phyloP scores from a whole-genome alignment of 2,113 vertebrate genomes.

The Alexandromys fortis region DNA sequence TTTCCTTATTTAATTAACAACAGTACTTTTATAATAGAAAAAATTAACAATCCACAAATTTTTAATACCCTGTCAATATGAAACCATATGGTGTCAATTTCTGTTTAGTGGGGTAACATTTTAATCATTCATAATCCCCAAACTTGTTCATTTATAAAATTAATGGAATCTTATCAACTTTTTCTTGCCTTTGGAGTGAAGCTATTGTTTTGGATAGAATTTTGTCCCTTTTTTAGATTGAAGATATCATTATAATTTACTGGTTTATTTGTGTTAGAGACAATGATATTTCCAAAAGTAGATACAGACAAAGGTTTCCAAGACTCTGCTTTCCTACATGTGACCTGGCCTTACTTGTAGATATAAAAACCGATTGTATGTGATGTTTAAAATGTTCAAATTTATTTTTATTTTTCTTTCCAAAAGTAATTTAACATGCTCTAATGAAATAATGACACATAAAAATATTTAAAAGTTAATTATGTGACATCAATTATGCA shows the following conservation, averaged over 20 bases:
- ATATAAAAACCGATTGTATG: background rate
- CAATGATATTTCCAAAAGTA: background rate
- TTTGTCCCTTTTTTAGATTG: background rate
- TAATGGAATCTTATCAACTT: conserved; percentile 49
- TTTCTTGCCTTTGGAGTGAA: background rate
- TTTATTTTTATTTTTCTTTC: background rate
- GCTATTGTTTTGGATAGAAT: conserved; percentile 7
- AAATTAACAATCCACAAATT: conserved; percentile 67
- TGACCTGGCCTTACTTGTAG: background rate
- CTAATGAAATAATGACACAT: background rate
- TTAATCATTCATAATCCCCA: background rate
- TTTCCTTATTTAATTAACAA: conserved; percentile 70
- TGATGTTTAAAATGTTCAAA: background rate
- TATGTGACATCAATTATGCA: background rate
- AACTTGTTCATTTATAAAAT: conserved; percentile 41
- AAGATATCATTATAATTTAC: background rate
- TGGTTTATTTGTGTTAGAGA: background rate
- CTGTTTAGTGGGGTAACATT: conserved; percentile 43
- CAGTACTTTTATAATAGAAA: conserved; percentile 53
- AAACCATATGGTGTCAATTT: conserved; percentile 72
- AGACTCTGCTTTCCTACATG: background rate
- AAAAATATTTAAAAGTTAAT: background rate
- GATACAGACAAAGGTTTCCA: background rate
- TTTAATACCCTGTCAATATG: conserved; percentile 68
- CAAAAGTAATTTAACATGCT: background rate